A percentile compares a stretch with the other conserved stretches of the same genome.
Evolutionary conservation across 2,888 invertebrate genomes (phyloP).

Genomic region (Drosophila testacea): DNA sequence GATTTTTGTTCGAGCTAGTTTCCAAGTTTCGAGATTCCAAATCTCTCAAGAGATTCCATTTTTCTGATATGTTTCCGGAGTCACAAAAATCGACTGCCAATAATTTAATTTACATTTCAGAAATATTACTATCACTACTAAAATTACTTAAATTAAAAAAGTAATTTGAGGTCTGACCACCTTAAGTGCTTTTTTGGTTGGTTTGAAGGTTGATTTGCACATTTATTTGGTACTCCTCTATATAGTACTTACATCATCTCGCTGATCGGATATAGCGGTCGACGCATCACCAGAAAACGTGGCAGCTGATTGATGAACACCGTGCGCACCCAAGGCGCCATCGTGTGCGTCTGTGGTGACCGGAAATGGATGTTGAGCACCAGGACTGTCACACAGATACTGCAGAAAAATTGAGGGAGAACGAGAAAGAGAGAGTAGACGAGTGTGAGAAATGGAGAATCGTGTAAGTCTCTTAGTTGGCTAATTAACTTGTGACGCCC

Average conservation of each 20-base stretch:
- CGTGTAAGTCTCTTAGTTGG: constrained; percentile 55
- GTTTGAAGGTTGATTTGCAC: no score
- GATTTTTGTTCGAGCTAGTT: no score
- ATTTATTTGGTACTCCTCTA: no score
- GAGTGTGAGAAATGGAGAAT: constrained; percentile 7
- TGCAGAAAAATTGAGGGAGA: constrained; percentile 81
- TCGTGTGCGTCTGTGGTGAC: constrained; percentile 98
- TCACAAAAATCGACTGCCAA: no score
- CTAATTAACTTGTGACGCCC: constrained; percentile 79
- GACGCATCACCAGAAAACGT: constrained; percentile 95
- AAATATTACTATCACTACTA: no score
- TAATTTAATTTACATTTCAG: no score
- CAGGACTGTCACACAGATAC: constrained; percentile 97
- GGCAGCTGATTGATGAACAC: constrained; percentile 99
- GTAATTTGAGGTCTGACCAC: no score
- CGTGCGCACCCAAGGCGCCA: constrained; percentile 98
- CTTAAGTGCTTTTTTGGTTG: no score
- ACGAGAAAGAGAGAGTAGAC: constrained; percentile 2
- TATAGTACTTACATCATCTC: constrained; percentile 83
- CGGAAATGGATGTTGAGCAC: constrained; percentile 99
- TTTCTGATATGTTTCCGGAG: no score
- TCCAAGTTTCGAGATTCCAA: no score
- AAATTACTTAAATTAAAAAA: no score
- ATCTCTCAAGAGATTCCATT: no score
- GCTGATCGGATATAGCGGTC: constrained; percentile 88